Base-by-base conservation (phyloP, 2,113 vertebrate species). In the Epinephelus fuscoguttatus region DNA sequence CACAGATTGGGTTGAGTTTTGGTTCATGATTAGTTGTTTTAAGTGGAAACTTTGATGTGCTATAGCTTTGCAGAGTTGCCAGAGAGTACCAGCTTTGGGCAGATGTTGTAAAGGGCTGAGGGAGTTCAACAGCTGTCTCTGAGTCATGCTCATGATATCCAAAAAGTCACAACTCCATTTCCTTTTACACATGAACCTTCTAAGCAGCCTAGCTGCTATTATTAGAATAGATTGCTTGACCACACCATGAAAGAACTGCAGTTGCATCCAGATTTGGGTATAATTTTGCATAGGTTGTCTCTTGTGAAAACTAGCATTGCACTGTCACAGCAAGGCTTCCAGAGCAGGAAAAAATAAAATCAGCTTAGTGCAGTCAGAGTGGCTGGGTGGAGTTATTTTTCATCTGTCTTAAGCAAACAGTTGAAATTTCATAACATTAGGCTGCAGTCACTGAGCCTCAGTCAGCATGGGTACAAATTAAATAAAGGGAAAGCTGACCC, bases 121-220 rank as follows among this genome's bases (percentile, higher is more conserved):
- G 56, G 60, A 63, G 69, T 42, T 60, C 23, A 70, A 13, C 84
- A 84, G 74, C 75, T 81, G 76, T 67, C 53, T 75, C 27, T 84
- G 83, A 88, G 74, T 84, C 71, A 82, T 59, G 47, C 50, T 33
- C 21, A 62, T 19, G 17, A 55, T 30, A n/a, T 67, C 66, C 80
- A 78, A 73, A 68, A 47, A 27, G 52, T 80, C 82, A 68, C 81
- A 73, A 56, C 56, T 57, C 33, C 49, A 71, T 74, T 85, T 88
- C 80, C 88, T 81, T 3, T 11, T 21, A 57, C 53, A 63, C 66
- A 61, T 79, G 55, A 50, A 15, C 53, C 42, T 63, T 75, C 42
- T 49, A 2, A 82, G 6, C 82, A 47, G 69, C 33, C 27, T 10
- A 12, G 14, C 25, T 66, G 33, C 61, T 49, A 52, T 81, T 74